phyloP scores from a whole-genome alignment of 2,888 invertebrate species.

The Gibbula magus region DNA sequence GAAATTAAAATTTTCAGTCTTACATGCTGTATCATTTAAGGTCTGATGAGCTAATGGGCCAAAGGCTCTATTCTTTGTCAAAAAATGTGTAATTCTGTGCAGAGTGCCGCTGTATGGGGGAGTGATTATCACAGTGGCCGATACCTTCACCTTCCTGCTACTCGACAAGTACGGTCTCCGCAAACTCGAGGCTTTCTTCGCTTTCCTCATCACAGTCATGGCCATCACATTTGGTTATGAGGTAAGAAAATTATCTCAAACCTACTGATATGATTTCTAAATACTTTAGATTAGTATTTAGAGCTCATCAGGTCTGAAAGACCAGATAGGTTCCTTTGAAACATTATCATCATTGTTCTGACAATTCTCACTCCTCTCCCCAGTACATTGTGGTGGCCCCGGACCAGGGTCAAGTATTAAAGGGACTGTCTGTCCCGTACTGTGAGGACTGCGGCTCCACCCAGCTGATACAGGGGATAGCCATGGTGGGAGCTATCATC shows the following conservation, averaged over 20 bases:
- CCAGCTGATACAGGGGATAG: constrained; percentile 79
- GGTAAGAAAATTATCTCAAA: constrained; percentile 52
- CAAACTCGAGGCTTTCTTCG: constrained; percentile 90
- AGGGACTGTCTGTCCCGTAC: constrained; percentile 89
- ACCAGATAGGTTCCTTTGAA: too few species aligned
- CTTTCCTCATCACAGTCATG: constrained; percentile 87
- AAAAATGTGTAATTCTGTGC: too few species aligned
- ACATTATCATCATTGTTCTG: background rate
- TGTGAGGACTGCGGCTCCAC: constrained; percentile 83
- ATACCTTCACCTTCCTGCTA: constrained; percentile 91
- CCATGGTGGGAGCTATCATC: constrained; percentile 90
- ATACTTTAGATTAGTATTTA: too few species aligned
- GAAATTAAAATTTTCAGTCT: too few species aligned
- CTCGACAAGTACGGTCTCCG: constrained; percentile 86
- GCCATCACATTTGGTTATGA: constrained; percentile 89
- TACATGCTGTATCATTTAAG: too few species aligned
- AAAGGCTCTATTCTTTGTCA: too few species aligned
- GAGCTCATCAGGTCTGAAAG: too few species aligned
- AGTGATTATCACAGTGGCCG: constrained; percentile 87
- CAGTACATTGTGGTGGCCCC: constrained; percentile 86
- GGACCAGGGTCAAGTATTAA: constrained; percentile 81
- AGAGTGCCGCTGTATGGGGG: constrained; percentile 86
- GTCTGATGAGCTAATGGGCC: too few species aligned
- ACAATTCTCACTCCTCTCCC: background rate
- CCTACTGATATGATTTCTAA: too few species aligned